Evolutionary conservation across 2,113 vertebrate species (phyloP).

Genomic region (Pseudonaja textilis): DNA sequence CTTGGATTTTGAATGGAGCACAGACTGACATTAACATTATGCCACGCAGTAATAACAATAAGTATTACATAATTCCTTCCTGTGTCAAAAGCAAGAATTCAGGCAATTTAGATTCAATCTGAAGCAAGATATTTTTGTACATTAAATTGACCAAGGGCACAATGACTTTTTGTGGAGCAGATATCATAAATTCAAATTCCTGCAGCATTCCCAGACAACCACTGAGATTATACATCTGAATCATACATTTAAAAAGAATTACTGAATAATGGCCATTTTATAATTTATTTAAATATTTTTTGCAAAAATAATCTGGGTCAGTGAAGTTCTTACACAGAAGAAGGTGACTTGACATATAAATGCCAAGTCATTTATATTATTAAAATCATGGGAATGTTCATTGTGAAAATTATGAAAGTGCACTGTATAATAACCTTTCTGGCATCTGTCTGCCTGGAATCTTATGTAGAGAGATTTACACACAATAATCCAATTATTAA

Average conservation of each 20-base stretch:
- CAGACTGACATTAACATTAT: too few species aligned
- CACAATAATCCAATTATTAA: background rate
- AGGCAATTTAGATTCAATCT: background rate
- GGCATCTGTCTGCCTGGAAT: background rate
- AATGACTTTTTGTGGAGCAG: background rate
- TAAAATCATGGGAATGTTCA: background rate
- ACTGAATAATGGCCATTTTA: background rate
- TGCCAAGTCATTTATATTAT: background rate
- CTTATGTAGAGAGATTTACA: background rate
- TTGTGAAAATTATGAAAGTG: background rate
- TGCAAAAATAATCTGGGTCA: constrained; percentile 18
- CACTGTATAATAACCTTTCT: background rate
- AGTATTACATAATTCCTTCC: background rate
- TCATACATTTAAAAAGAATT: constrained; percentile 20
- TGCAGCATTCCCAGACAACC: constrained; percentile 19
- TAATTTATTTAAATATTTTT: background rate
- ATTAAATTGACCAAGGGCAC: constrained; percentile 14
- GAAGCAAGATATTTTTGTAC: constrained; percentile 19
- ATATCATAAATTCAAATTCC: constrained; percentile 35
- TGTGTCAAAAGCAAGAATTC: background rate
- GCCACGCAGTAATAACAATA: background rate
- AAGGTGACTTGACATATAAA: background rate
- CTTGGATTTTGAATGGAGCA: too few species aligned
- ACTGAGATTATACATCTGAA: constrained; percentile 35
- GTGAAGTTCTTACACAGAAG: background rate